Evolutionary conservation across 2,113 vertebrate species (phyloP), one percentile per base, ranked within the genome.

Genomic region (Heterocephalus glaber): DNA sequence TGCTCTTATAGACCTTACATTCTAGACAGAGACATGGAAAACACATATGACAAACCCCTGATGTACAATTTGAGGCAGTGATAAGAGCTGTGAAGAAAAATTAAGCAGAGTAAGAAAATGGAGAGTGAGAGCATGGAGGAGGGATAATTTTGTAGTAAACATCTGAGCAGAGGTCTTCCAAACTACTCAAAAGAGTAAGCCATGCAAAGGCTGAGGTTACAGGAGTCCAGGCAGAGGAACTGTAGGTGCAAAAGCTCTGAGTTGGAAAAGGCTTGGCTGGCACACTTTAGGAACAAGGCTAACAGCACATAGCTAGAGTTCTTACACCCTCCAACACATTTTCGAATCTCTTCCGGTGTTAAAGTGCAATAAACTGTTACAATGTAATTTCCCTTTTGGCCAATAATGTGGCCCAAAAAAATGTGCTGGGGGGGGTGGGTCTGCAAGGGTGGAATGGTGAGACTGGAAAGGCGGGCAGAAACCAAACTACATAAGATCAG

Each of bases 101-200:
- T 8, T 60, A 92, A 95, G 60, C 16, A 65, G 30, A 10, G 17
- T 82, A 79, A 85, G 82, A 60, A 44, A 88, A 54, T 20, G 28
- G 41, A 92, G 28, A 58, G 11, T n/a, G 17, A 66, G 9, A 47
- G 30, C 14, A 11, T 47, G 5, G n/a, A 56, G 38, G 16, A 85
- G 22, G 19, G 28, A 9, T 63, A 74, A 83, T 80, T 76, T 44
- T 82, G 86, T 35, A 96, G 26, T 70, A 85, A 94, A 96, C 44
- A 86, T 80, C 12, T 54, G 12, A 93, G 70, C 60, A 87, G 54
- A 79, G 30, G 61, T 11, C 52, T 74, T 92, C 10, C 52, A 47
- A 95, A 94, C 54, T 88, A 85, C 41, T 93, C 44, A 77, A 47
- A 90, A 74, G 56, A 83, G 66, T 60, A 96, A 91, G 74, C 54